Evolutionary conservation across 1,140 invertebrate species (phyloP).

Genomic region (Samia ricini): DNA sequence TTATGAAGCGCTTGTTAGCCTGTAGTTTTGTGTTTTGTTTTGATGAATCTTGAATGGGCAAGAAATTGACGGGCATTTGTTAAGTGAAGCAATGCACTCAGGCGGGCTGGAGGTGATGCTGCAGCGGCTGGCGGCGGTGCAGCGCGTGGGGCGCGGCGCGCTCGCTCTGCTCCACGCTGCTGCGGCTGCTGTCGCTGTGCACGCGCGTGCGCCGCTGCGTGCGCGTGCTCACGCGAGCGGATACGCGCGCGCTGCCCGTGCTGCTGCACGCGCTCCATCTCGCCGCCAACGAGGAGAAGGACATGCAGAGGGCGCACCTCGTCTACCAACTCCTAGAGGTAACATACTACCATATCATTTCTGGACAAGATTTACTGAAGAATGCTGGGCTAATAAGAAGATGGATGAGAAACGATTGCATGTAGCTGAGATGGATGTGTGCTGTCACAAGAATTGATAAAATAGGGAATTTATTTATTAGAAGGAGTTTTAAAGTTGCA

Average conservation of each 20-base stretch:
- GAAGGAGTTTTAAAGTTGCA: too few relatives aligned
- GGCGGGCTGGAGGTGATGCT: slow-evolving; percentile 92
- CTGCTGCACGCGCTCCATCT: slow-evolving; percentile 70
- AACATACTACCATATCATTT: too few relatives aligned
- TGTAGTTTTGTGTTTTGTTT: neutral
- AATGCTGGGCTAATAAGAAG: too few relatives aligned
- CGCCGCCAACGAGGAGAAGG: slow-evolving; percentile 63
- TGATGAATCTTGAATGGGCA: too few relatives aligned
- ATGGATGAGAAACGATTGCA: too few relatives aligned
- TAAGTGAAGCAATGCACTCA: slow-evolving; percentile 42
- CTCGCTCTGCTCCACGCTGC: slow-evolving; percentile 60
- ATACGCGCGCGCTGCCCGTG: slow-evolving; percentile 68
- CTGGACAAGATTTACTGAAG: too few relatives aligned
- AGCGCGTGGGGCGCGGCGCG: slow-evolving; percentile 70
- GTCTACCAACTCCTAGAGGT: slow-evolving; percentile 72
- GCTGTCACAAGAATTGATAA: too few relatives aligned
- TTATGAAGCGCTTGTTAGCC: too few relatives aligned
- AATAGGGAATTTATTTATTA: too few relatives aligned
- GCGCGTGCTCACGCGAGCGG: slow-evolving; percentile 64
- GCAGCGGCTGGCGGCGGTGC: slow-evolving; percentile 81
- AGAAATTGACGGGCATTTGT: neutral
- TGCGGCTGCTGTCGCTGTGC: slow-evolving; percentile 68
- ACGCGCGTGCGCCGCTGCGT: slow-evolving; percentile 73
- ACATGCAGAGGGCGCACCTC: slow-evolving; percentile 59
- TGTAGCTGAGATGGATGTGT: too few relatives aligned